Evolutionary conservation across 2,888 invertebrate species (phyloP), one percentile per base, ranked within the genome.

Genomic region (Chrysina gloriosa): DNA sequence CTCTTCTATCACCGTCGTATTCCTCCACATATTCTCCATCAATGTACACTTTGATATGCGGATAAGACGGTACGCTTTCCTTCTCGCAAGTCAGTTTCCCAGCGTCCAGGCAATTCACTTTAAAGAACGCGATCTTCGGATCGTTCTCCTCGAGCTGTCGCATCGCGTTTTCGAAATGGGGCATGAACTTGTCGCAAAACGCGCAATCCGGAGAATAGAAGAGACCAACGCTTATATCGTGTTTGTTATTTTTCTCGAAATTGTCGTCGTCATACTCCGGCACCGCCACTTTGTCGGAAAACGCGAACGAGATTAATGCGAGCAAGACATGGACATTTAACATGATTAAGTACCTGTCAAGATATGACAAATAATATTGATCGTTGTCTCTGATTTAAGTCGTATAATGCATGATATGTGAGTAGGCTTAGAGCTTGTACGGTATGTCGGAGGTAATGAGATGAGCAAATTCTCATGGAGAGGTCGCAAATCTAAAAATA

Each of bases 31-130:
- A 81, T 79, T 94, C 92, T 75, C 93, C 94, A 75, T 90, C 89
- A 21, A 68, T 42, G 87, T 96, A 98, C 77, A 97, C 96, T 84
- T 97, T 96, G 70, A 97, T 82, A 3, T 97, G 97, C 16, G 97
- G 97, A 83, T 96, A 97, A 7, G 97, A 97, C 63, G 90, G 91
- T 23, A 98, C 96, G 0, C 92, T 92, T 83, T 88, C 91, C 80
- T 93, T 90, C 73, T 88, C 89, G 82, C 97, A 98, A 2, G 89
- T 89, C 67, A 91, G 90, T 83, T 94, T 94, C 68, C 94, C 94
- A 63, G 84, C 90, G 77, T 92, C 94, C 0, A 95, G 95, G 86
- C 96, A 97, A 82, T 96, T 96, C 67, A 97, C 93, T 86, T 96
- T 96, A 16, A 90, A 63, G 42, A 68, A 63, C 4, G 54, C 52